A percentile compares a stretch with the other conserved stretches of the same genome.
Conservation (phyloP, 2,888 invertebrate species). For the Scaptomyza tumidula region DNA sequence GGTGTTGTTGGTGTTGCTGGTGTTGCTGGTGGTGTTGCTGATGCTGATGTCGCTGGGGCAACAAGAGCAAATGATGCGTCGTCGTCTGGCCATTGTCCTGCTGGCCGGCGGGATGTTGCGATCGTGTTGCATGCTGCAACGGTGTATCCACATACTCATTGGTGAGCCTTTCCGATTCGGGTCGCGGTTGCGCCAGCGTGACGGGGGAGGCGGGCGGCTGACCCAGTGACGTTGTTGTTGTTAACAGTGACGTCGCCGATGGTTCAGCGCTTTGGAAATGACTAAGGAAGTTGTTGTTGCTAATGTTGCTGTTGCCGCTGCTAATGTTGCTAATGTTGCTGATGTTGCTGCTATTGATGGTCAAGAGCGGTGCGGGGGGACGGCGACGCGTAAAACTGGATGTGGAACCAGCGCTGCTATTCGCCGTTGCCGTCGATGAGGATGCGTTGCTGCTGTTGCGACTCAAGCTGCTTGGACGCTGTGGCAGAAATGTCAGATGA, state of each 20-base stretch:
- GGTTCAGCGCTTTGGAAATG: conserved; percentile 84
- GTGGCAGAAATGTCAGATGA: conserved; percentile 81
- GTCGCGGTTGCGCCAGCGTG: conserved; percentile 90
- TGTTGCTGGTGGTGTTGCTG: conserved; percentile 85
- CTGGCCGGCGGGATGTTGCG: conserved; percentile 84
- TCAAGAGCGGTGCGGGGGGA: conserved; percentile 72
- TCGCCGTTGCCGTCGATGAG: conserved; percentile 78
- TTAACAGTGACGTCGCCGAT: conserved; percentile 71
- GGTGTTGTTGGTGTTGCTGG: conserved; percentile 80
- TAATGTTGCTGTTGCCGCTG: conserved; percentile 38
- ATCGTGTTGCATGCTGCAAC: conserved; percentile 85
- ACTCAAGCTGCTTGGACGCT: conserved; percentile 78
- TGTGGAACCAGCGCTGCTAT: conserved; percentile 72
- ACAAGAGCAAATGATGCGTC: conserved; percentile 85
- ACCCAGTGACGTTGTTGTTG: conserved; percentile 62
- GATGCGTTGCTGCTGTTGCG: conserved; percentile 82
- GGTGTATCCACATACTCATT: conserved; percentile 98
- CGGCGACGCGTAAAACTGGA: conserved; percentile 84
- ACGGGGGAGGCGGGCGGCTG: conserved; percentile 84
- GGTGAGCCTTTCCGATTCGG: conserved; percentile 92
- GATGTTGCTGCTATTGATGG: conserved; percentile 49
- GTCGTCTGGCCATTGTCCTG: conserved; percentile 85
- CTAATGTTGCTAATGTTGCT: conserved; percentile 38
- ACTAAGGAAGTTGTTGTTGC: conserved; percentile 80
- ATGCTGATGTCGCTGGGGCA: conserved; percentile 86